phyloP scores from a whole-genome alignment of 2,888 invertebrate species.

The Thera britannica region DNA sequence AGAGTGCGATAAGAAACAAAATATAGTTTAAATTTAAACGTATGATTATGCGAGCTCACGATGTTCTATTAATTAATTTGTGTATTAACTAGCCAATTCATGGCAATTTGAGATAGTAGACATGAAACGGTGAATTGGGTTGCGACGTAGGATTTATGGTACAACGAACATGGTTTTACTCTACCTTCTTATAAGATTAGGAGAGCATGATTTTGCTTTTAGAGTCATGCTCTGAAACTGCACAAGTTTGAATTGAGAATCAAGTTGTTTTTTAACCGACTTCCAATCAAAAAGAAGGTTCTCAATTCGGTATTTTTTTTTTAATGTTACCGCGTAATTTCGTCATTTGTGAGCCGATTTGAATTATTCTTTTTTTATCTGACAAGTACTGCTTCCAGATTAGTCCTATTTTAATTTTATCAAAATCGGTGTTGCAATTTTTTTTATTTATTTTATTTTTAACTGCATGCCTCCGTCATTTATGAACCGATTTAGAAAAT shows the following conservation, averaged over 20 bases:
- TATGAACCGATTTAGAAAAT: no score
- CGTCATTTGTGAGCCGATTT: no score
- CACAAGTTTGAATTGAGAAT: background rate
- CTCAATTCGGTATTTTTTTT: no score
- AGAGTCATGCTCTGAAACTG: background rate
- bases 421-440: no score
- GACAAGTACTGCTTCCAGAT: no score
- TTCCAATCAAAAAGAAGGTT: no score
- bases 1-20: slow-evolving; percentile 46
- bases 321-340: no score
- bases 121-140: slow-evolving; percentile 26
- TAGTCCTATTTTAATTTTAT: no score
- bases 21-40: slow-evolving; percentile 36
- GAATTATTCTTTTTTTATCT: no score
- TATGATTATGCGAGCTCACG: slow-evolving; percentile 57
- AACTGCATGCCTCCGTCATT: no score
- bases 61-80: slow-evolving; percentile 61
- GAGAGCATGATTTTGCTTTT: background rate
- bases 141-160: slow-evolving; percentile 18
- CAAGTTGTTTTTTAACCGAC: no score
- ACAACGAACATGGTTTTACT: slow-evolving; percentile 2
- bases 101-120: slow-evolving; percentile 31
- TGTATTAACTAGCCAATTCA: slow-evolving; percentile 46
- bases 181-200: slow-evolving; percentile 6
- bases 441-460: no score